Conservation (phyloP, 1,140 invertebrate genomes). For the Pemphigus obesinymphae region DNA sequence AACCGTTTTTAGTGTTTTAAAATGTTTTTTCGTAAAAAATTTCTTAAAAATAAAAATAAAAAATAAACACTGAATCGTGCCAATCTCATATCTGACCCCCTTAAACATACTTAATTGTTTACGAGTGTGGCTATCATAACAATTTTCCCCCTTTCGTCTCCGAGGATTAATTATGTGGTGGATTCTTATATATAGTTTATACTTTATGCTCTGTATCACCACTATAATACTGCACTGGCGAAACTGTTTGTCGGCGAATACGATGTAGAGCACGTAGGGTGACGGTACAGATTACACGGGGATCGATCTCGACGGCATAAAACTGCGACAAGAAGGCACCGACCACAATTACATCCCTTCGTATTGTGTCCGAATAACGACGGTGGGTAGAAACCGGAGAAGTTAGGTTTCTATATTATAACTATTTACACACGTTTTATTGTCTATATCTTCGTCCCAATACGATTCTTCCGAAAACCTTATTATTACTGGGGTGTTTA, state of each 20-base stretch:
- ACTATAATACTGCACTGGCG: not conserved
- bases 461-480: not conserved
- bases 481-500: too few species aligned
- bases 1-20: too few species aligned
- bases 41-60: too few species aligned
- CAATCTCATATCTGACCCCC: too few species aligned
- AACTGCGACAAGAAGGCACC: constrained; percentile 37
- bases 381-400: too few species aligned
- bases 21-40: too few species aligned
- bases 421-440: constrained; percentile 8
- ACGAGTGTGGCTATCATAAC: too few species aligned
- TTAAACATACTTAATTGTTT: too few species aligned
- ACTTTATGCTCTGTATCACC: not conserved
- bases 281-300: constrained; percentile 23
- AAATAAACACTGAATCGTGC: too few species aligned
- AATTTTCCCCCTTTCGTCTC: not conserved
- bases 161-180: not conserved
- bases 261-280: not conserved
- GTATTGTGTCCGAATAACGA: not conserved
- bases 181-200: not conserved
- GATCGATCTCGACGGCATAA: constrained; percentile 28
- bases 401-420: not conserved
- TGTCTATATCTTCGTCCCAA: not conserved
- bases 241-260: not conserved
- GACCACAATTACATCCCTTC: constrained; percentile 25